Percentiles rank a stretch among this genome's conserved stretches.
Evolutionary conservation across 2,113 vertebrate species (phyloP).

Genomic region (Peromyscus californicus): DNA sequence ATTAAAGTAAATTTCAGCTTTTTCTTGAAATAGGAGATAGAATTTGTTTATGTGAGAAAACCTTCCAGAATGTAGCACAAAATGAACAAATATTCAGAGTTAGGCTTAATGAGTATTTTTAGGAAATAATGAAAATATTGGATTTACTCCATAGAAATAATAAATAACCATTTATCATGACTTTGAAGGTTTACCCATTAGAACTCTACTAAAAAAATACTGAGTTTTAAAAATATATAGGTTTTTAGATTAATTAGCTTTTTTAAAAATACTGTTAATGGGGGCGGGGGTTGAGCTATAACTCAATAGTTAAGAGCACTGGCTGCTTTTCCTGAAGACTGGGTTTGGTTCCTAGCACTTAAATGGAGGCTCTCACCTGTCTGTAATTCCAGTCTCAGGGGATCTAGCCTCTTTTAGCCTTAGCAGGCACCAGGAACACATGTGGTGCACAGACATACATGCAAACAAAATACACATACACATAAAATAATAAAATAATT

Average conservation of each 20-base stretch:
- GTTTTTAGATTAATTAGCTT: constrained; percentile 30
- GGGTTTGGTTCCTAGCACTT: background rate
- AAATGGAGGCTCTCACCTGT: background rate
- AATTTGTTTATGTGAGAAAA: constrained; percentile 36
- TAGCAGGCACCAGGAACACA: background rate
- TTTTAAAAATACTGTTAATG: constrained; percentile 7
- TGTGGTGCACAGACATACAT: background rate
- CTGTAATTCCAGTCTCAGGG: background rate
- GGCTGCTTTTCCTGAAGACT: background rate
- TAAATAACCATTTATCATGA: constrained; percentile 23
- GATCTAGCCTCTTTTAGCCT: background rate
- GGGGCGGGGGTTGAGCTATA: background rate
- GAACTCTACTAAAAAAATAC: constrained; percentile 39
- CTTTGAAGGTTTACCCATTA: constrained; percentile 37
- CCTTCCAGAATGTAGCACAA: background rate
- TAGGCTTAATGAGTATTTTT: background rate
- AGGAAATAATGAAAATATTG: background rate
- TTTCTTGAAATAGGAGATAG: constrained; percentile 34
- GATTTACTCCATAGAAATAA: constrained; percentile 4
- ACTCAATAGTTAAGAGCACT: background rate
- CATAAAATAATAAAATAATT: background rate
- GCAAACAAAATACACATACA: background rate
- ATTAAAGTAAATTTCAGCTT: constrained; percentile 20
- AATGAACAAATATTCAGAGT: constrained; percentile 4
- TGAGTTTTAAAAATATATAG: constrained; percentile 29